A percentile compares a stretch with the other conserved stretches of the same genome.
Evolutionary conservation across 2,113 vertebrate genomes (phyloP).

Genomic region (Fulica atra): DNA sequence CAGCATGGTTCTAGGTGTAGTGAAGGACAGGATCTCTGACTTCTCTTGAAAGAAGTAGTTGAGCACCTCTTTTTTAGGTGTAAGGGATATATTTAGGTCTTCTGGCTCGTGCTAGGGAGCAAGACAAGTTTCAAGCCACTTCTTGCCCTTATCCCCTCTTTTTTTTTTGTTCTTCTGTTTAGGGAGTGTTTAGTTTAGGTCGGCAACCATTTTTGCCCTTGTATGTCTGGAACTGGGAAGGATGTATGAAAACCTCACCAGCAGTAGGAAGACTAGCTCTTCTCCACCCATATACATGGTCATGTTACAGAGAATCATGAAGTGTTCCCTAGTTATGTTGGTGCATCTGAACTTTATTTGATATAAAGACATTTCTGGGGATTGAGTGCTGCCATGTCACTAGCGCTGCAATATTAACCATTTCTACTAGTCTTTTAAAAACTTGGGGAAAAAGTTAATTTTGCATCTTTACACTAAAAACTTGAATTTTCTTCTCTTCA

Average conservation of each 20-base stretch:
- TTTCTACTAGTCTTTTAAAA: background rate
- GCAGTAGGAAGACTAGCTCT: background rate
- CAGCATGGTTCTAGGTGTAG: background rate
- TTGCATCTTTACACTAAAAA: background rate
- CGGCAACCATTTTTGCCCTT: background rate
- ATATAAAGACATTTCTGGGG: background rate
- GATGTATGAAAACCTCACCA: background rate
- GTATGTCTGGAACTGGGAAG: background rate
- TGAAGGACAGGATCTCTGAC: background rate
- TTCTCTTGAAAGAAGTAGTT: background rate
- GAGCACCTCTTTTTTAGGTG: background rate
- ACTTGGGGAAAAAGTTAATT: background rate
- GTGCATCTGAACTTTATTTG: conserved; percentile 2
- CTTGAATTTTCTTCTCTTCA: background rate
- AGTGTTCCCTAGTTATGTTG: background rate
- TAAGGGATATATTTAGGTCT: background rate
- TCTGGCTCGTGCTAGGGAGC: background rate
- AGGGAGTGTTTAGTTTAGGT: background rate
- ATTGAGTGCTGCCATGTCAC: background rate
- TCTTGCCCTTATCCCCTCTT: background rate
- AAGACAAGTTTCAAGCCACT: background rate
- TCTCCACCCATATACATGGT: background rate
- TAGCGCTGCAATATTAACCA: background rate
- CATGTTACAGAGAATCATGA: background rate
- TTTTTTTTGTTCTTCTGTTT: background rate